Evolutionary conservation across 2,888 invertebrate genomes (phyloP), one percentile per base, ranked within the genome.

Genomic region (Drosophila mayaguana): DNA sequence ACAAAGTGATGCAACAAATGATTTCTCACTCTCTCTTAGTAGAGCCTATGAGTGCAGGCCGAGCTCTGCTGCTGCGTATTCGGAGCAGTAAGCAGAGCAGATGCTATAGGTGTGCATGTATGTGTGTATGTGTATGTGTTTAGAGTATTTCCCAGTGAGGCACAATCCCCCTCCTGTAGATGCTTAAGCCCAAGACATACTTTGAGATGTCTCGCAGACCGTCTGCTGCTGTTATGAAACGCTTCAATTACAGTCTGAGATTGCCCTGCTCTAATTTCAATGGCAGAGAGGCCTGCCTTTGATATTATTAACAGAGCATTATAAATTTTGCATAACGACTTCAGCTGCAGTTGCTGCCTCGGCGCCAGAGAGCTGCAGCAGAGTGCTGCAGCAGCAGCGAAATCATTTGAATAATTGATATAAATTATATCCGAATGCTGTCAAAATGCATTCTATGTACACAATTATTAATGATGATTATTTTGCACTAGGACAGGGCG

Each of bases 361-460:
- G 22, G 22, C 22, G 22, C 22, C 22, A 22, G 2, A 2, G 22
- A 22, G 43, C 2, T 45, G 46, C n/a, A 8, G n/a, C n/a, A 8
- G n/a, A 28, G 40, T 8, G 40, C 2, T n/a, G 40, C n/a, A n/a
- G 38, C 38, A n/a, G 28, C 48, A 71, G 51, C 42, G 18, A 55
- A 84, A 70, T 75, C 67, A 86, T 74, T 75, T 86, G 70, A 82
- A 85, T 88, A 88, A 88, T 89, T 82, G 83, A 88, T 80, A 90
- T 90, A 78, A 90, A 88, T 90, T 75, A 75, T 74, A 51, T 80
- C 66, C 75, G 69, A 80, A 63, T 89, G 80, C 80, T 90, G 90
- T 88, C 88, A 89, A 82, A 87, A 89, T 89, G 81, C 74, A 71
- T 63, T 81, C 73, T 40, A 57, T 63, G 53, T 66, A 71, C 63